phyloP scores from a whole-genome alignment of 2,888 invertebrate species.

The Rotaria magnacalcarata region DNA sequence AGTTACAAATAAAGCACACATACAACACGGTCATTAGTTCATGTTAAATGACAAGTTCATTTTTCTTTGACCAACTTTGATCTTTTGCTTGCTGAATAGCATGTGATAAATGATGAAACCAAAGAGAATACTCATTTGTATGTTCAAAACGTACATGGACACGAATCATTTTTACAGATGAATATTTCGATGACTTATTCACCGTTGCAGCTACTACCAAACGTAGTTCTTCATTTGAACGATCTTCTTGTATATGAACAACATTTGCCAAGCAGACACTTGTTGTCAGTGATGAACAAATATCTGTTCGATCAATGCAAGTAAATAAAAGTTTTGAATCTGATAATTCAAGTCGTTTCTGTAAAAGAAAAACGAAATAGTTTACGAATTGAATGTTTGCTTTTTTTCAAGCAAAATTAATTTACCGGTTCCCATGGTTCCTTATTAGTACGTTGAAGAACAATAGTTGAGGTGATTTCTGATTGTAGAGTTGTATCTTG shows the following conservation, averaged over 20 bases:
- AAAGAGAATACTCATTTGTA: background rate
- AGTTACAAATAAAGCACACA: background rate
- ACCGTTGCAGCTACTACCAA: background rate
- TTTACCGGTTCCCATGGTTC: slow-evolving; percentile 18
- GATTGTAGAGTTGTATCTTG: slow-evolving; percentile 10
- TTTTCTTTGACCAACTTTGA: slow-evolving; percentile 29
- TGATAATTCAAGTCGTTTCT: slow-evolving; percentile 9
- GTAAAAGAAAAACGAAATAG: background rate
- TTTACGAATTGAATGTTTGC: background rate
- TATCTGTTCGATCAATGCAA: background rate
- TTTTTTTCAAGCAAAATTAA: background rate
- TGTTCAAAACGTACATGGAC: background rate
- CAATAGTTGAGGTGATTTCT: background rate
- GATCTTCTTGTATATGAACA: background rate
- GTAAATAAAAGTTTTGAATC: background rate
- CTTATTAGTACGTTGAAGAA: background rate
- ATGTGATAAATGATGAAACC: background rate
- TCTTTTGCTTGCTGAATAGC: slow-evolving; percentile 27
- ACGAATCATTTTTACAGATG: background rate
- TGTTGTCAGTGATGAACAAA: background rate
- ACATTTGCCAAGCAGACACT: background rate
- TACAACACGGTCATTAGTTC: background rate
- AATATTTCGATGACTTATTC: background rate
- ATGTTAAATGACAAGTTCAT: slow-evolving; percentile 25
- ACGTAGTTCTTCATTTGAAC: background rate